Base-by-base conservation (phyloP, 2,113 vertebrate species). In the Ciconia stormi region DNA sequence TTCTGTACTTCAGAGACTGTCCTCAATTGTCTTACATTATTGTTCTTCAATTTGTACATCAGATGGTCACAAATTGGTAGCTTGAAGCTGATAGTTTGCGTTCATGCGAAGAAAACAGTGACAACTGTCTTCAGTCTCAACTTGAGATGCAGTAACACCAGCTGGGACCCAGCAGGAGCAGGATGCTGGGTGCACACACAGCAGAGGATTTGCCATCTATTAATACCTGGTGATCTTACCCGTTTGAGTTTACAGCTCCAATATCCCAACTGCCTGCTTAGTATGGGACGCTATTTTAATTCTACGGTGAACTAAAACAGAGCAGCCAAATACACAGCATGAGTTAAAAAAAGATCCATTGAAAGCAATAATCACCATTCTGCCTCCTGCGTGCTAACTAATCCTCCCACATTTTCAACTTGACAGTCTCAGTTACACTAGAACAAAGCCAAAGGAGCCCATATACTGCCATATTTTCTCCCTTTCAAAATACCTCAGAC, bases 11-110 rank as follows among this genome's bases (percentile, higher is more conserved):
- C 42, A 83, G 87, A 97, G 92, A 66, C 66, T 87, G 88, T 82
- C 86, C 89, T 94, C 77, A 72, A 77, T 91, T 84, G 79, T 96
- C 87, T 69, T 36, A 52, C 18, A 17, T 52, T 65, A 91, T 78
- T 97, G 87, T 85, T 95, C 87, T 83, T 82, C 92, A 93, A 91
- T 94, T 89, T 95, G 89, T 92, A 90, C 89, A 93, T 95, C 86
- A 90, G 91, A 96, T 94, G 95, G 93, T 83, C 95, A 89, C 80
- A 95, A 88, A 97, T 56, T 89, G 78, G 78, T 70, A 85, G 93
- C 83, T 93, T 72, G 80, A 91, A 92, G 95, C 80, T 82, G 87
- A 78, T 69, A 62, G 92, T 49, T 77, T 82, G 56, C 3, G 11
- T 53, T 87, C 72, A 34, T 18, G 22, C 0, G 3, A 89, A 84